phyloP scores from a whole-genome alignment of 2,797 vertebrate species.

The Distichodus sexfasciatus region DNA sequence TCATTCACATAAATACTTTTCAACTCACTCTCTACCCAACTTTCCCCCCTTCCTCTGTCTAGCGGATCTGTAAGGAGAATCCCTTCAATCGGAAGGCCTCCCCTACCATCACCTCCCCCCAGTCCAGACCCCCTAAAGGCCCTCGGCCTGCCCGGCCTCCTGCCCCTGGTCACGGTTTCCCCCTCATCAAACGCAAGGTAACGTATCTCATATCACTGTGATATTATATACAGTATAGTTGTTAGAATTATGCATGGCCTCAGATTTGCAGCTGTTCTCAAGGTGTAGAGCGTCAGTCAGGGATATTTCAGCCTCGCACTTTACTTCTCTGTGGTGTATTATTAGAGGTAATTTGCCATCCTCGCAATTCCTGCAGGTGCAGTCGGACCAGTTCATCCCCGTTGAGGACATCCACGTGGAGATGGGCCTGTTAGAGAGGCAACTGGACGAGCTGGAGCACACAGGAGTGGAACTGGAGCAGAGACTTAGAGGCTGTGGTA shows the following conservation, averaged over 20 bases:
- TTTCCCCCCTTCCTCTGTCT: not conserved
- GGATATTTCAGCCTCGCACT: too few species aligned
- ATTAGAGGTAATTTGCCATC: too few species aligned
- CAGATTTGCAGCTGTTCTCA: too few species aligned
- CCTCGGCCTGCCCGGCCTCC: slow-evolving; percentile 88
- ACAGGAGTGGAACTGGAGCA: slow-evolving; percentile 91
- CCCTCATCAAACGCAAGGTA: slow-evolving; percentile 98
- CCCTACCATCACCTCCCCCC: slow-evolving; percentile 68
- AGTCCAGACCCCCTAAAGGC: slow-evolving; percentile 78
- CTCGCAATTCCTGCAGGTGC: too few species aligned
- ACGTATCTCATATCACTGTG: not conserved
- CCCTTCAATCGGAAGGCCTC: slow-evolving; percentile 94
- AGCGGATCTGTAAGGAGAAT: slow-evolving; percentile 96
- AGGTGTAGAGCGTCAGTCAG: too few species aligned
- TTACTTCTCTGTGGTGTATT: too few species aligned
- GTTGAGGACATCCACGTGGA: slow-evolving; percentile 93
- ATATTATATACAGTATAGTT: too few species aligned
- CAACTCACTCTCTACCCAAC: not conserved
- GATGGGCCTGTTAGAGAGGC: slow-evolving; percentile 88
- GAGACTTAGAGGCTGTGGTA: slow-evolving; percentile 82
- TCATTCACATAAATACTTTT: not conserved
- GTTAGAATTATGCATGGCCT: too few species aligned
- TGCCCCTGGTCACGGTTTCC: slow-evolving; percentile 94
- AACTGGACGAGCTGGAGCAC: slow-evolving; percentile 89
- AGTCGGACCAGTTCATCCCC: slow-evolving; percentile 94